Base-by-base conservation (phyloP, 2,888 invertebrate genomes). In the Anagyrus pseudococci region DNA sequence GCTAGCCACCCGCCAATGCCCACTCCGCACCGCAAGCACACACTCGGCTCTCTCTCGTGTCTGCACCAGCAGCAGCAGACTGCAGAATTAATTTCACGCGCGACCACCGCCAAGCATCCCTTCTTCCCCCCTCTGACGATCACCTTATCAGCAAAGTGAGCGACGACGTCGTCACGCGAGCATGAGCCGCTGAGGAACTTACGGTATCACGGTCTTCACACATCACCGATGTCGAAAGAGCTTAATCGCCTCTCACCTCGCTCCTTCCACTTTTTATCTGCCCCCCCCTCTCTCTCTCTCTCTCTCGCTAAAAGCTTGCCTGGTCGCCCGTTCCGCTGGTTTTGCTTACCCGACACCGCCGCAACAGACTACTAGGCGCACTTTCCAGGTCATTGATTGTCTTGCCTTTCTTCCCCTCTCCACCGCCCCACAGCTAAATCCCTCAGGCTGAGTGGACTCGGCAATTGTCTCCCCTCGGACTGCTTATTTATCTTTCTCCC, bases 401-500 rank as follows among this genome's bases (percentile, higher is more conserved):
- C n/a, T n/a, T n/a, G n/a, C n/a, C n/a, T n/a, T n/a, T n/a, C n/a
- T n/a, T n/a, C n/a, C n/a, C n/a, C n/a, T n/a, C n/a, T n/a, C n/a
- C n/a, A n/a, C n/a, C n/a, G n/a, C n/a, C n/a, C n/a, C n/a, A n/a
- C n/a, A n/a, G n/a, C n/a, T n/a, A n/a, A 52, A 37, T 33, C 6
- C 20, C 40, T 20, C 17, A 10, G 49, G 19, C 15, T 13, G 37
- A 56, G 47, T 47, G 37, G 47, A 47, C 37, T 56, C 7, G 44
- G 37, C 46, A 19, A 58, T 58, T 52, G 58, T 58, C 50, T 50
- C 25, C 52, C 10, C n/a, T 20, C 40, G n/a, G 15, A 41, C 29
- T 25, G 48, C 54, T 60, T 54, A 43, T 62, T 62, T 57, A 50
- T 22, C 56, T 57, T 62, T 37, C 44, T 43, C 50, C 46, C 17